Base-by-base conservation (phyloP, 2,797 vertebrate genomes). In the Sebastes matsubarae region DNA sequence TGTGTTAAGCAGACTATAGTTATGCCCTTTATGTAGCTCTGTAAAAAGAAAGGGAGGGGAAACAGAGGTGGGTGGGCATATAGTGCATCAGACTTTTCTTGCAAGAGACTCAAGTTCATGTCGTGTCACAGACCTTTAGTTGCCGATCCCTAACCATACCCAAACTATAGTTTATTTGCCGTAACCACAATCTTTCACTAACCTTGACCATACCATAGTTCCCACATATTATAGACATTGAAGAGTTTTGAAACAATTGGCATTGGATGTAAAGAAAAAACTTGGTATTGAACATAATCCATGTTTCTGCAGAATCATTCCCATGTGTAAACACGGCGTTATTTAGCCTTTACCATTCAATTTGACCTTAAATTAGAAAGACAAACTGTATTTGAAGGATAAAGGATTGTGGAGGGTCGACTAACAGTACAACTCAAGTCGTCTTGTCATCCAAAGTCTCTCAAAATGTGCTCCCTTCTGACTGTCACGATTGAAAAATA, bases 1-100 rank as follows among this genome's bases (percentile, higher is more conserved):
- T 71, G 34, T 70, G 77, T 64, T 77, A 75, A 74, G 64, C 59
- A 81, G 60, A 32, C 77, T 80, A 66, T 50, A 68, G 14, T 50
- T 57, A 32, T 61, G 9, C 36, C 57, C 13, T 46, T 69, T 29
- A 59, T 36, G 24, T 57, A n/a, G 50, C 32, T 20, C 12, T 5
- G 57, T 32, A 9, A 63, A 54, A 55, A n/a, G 1, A 36, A 69
- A 42, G 68, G 34, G 68, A n/a, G 34, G 22, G 13, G 30, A 42
- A n/a, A 18, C 14, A 18, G 50, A 55, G n/a, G 20, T 22, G n/a
- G n/a, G 22, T 34, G 5, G 29, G 16, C 22, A 54, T 32, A 32
- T 46, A 50, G 10, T 52, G 22, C 4, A 12, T 54, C 25, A 29
- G 36, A 30, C 34, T 50, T 29, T 57, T n/a, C 16, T 27, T 27